Percentiles rank a stretch among this genome's conserved stretches.
Evolutionary conservation across 92 coral and sea anemone species (phyloP).

Genomic region (Virgularia gustaviana): DNA sequence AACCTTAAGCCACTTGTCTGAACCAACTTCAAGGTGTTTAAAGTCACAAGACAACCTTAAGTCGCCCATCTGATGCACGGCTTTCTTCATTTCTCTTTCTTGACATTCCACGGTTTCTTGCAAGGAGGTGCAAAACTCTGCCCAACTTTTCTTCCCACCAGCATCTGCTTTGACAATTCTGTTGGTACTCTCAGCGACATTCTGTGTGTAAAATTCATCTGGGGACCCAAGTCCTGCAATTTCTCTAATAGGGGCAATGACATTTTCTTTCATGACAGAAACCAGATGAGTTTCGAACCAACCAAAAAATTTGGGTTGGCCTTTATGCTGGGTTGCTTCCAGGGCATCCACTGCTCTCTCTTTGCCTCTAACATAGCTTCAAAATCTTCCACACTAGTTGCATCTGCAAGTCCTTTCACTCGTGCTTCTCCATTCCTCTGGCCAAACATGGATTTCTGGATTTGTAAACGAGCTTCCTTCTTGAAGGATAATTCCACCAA

Average conservation of each 20-base stretch:
- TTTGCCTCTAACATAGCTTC: constrained; percentile 46
- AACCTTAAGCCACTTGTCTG: constrained; percentile 40
- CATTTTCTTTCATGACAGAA: constrained; percentile 54
- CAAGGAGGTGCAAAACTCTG: constrained; percentile 44
- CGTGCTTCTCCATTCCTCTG: constrained; percentile 38
- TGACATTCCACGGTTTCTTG: constrained; percentile 43
- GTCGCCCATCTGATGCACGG: constrained; percentile 46
- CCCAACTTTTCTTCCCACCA: constrained; percentile 47
- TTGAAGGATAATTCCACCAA: constrained; percentile 41
- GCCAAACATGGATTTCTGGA: constrained; percentile 49
- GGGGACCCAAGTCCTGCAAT: constrained; percentile 57
- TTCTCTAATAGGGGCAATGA: constrained; percentile 50
- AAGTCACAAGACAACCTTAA: constrained; percentile 31
- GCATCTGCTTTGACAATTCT: constrained; percentile 38
- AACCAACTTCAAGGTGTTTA: constrained; percentile 38
- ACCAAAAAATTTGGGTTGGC: constrained; percentile 45
- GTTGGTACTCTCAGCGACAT: constrained; percentile 36
- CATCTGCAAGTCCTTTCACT: constrained; percentile 57
- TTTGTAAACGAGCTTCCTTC: constrained; percentile 30
- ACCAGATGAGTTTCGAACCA: constrained; percentile 52
- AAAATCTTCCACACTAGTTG: constrained; percentile 43
- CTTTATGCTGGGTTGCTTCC: constrained; percentile 52
- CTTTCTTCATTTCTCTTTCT: constrained; percentile 37
- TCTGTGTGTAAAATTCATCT: constrained; percentile 49
- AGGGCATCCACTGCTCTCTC: constrained; percentile 39